Evolutionary conservation across 35 echinoderm and acorn worm genomes (phyloP), one percentile per base, ranked within the genome.

Genomic region (Diadema setosum): DNA sequence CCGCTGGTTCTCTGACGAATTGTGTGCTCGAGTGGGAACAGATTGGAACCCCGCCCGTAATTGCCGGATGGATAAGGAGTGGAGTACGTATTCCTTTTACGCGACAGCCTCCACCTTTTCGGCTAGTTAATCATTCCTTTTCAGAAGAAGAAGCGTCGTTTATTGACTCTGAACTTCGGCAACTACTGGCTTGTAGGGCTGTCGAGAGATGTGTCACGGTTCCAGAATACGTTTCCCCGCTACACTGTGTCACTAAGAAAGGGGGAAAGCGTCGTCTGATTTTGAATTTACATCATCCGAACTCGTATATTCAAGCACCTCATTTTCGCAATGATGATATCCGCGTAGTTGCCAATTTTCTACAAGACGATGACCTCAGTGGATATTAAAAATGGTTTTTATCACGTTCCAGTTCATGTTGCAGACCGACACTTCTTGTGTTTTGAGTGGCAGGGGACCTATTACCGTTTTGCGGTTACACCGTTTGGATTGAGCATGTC

Each of bases 401-500:
- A 70, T 70, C 33, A 81, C 25, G 42, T 46, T 81, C 76, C 76
- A 5, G 76, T 81, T 81, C 33, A 23, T 21, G 5, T 27, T 23
- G 15, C 12, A 2, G 33, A 81, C 42, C 35, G 43, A 44, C 46
- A 65, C 11, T 65, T 14, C 29, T 26, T 65, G 5, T 65, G 45
- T 57, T 83, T 83, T 35, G 2, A 57, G 40, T 83, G 81, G 81
- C 52, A 57, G 25, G 40, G 58, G 2, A 8, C 5, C 6, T 83
- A 33, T 83, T 57, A 83, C 58, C 50, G 49, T 52, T 83, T 46
- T 26, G 58, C 45, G 26, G 50, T 29, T 4, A 29, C 50, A 2
- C 81, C 81, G 27, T 83, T 83, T 83, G 81, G 81, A 55, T 36
- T 83, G 12, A 52, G 33, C 33, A 40, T 36, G 26, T 83, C 81